phyloP scores from a whole-genome alignment of 2,113 vertebrate genomes.

The Rhinopomastus cyanomelas region DNA sequence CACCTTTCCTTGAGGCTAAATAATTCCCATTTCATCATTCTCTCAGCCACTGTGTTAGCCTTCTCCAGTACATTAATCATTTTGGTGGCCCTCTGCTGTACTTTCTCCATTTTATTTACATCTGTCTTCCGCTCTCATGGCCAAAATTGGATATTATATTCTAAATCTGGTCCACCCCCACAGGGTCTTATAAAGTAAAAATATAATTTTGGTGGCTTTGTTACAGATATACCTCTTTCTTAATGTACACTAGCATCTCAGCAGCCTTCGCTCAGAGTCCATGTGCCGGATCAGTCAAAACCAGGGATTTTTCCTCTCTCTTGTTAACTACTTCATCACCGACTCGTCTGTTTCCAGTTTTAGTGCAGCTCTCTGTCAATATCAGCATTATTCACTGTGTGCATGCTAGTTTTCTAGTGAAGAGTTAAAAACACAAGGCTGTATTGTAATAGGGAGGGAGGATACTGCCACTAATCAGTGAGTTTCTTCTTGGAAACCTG shows the following conservation, averaged over 20 bases:
- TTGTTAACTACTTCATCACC: not conserved
- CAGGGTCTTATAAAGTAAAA: slow-evolving; percentile 4
- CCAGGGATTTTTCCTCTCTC: not conserved
- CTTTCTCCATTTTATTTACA: slow-evolving; percentile 54
- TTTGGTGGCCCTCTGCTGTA: slow-evolving; percentile 46
- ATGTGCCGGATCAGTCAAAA: not conserved
- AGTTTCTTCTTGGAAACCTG: not conserved
- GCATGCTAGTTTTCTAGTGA: not conserved
- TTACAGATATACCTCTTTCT: not conserved
- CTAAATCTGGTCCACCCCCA: slow-evolving; percentile 7
- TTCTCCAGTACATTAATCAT: slow-evolving; percentile 50
- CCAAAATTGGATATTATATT: slow-evolving; percentile 34
- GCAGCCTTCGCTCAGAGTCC: not conserved
- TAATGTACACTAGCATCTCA: not conserved
- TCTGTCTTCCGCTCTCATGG: slow-evolving; percentile 31
- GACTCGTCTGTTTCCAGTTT: not conserved
- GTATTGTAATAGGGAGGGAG: not conserved
- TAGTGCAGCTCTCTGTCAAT: not conserved
- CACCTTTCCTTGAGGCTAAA: slow-evolving; percentile 63
- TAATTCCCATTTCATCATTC: slow-evolving; percentile 67
- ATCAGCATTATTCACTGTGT: not conserved
- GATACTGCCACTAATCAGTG: not conserved
- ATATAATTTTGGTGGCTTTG: slow-evolving; percentile 1
- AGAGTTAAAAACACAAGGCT: not conserved
- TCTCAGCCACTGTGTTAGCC: slow-evolving; percentile 34